These are phyloP conservation scores for Drosophila colorata DNA, from an alignment of 2,888 invertebrate genomes.

Conservation along the genomic window DNA sequence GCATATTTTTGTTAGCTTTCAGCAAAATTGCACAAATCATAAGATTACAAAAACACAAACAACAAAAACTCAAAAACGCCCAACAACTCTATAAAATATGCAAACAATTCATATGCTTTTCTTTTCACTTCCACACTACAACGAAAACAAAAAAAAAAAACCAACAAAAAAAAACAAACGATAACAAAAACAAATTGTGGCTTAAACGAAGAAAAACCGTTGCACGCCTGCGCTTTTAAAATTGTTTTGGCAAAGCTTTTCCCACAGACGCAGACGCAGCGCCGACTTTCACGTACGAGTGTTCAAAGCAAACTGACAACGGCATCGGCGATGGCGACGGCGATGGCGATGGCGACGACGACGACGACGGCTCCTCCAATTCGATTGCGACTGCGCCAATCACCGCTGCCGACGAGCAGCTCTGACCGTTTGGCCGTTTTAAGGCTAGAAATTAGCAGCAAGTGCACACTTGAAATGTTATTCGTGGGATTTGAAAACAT, in stretches of 20 bases:
- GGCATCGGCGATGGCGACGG: slow-evolving; percentile 23
- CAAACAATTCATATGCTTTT: slow-evolving; percentile 46
- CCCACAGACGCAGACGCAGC: slow-evolving; percentile 42
- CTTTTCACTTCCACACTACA: slow-evolving; percentile 46
- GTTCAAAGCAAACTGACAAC: slow-evolving; percentile 69
- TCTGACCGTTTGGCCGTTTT: slow-evolving; percentile 48
- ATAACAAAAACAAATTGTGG: slow-evolving; percentile 50
- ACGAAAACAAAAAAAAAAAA: slow-evolving; percentile 18
- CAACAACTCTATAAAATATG: slow-evolving; percentile 43
- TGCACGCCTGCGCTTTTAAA: slow-evolving; percentile 76
- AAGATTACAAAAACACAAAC: slow-evolving; percentile 12
- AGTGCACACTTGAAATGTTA: neutral
- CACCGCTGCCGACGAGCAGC: slow-evolving; percentile 32
- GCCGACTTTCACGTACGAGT: slow-evolving; percentile 69
- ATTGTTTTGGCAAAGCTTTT: slow-evolving; percentile 38
- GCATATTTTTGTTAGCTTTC: slow-evolving; percentile 50
- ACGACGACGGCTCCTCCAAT: slow-evolving; percentile 38
- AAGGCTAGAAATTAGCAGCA: slow-evolving; percentile 5
- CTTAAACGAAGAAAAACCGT: slow-evolving; percentile 56
- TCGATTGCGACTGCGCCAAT: slow-evolving; percentile 62
- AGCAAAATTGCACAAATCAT: slow-evolving; percentile 46
- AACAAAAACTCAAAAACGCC: slow-evolving; percentile 11
- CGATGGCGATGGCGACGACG: slow-evolving; percentile 12
- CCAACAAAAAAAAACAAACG: slow-evolving; percentile 9
- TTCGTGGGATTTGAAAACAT: neutral